These are phyloP conservation scores for Melipona beecheii DNA, from an alignment of 2,888 invertebrate species.

Conservation along the genomic window DNA sequence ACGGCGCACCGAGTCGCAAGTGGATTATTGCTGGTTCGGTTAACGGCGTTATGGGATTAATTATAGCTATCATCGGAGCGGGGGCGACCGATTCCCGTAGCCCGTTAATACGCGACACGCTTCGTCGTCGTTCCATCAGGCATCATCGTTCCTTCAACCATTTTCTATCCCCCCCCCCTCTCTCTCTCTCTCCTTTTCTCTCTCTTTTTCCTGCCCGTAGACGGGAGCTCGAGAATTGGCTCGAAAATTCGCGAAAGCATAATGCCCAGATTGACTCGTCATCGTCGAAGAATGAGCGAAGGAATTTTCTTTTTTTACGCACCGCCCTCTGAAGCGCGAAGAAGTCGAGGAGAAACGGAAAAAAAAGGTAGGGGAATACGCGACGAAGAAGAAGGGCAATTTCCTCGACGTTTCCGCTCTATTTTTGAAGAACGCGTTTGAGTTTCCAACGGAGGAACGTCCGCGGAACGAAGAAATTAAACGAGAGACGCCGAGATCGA, in stretches of 20 bases:
- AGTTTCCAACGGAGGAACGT: neutral
- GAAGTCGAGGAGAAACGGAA: slow-evolving; percentile 8
- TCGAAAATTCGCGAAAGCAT: slow-evolving; percentile 14
- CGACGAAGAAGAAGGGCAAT: slow-evolving; percentile 1
- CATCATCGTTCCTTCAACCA: neutral
- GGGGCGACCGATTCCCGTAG: slow-evolving; percentile 45
- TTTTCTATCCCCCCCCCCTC: too few species aligned
- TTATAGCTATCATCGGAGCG: slow-evolving; percentile 61
- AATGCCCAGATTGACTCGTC: slow-evolving; percentile 58
- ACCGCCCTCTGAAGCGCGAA: neutral
- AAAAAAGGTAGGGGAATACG: slow-evolving; percentile 22
- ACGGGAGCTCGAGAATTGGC: neutral
- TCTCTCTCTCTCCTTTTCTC: neutral
- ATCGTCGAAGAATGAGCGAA: slow-evolving; percentile 6
- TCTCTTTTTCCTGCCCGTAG: too few species aligned
- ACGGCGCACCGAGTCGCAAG: slow-evolving; percentile 46
- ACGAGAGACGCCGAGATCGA: neutral
- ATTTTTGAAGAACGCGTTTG: neutral
- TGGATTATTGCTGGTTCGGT: slow-evolving; percentile 67
- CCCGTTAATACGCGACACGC: slow-evolving; percentile 35
- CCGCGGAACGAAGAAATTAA: neutral
- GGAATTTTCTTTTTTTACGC: neutral
- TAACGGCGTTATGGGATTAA: slow-evolving; percentile 59
- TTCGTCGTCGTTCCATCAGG: slow-evolving; percentile 26
- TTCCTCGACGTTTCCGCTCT: neutral